Base-by-base conservation (phyloP, 2,797 vertebrate genomes). In the Nothura maculosa region DNA sequence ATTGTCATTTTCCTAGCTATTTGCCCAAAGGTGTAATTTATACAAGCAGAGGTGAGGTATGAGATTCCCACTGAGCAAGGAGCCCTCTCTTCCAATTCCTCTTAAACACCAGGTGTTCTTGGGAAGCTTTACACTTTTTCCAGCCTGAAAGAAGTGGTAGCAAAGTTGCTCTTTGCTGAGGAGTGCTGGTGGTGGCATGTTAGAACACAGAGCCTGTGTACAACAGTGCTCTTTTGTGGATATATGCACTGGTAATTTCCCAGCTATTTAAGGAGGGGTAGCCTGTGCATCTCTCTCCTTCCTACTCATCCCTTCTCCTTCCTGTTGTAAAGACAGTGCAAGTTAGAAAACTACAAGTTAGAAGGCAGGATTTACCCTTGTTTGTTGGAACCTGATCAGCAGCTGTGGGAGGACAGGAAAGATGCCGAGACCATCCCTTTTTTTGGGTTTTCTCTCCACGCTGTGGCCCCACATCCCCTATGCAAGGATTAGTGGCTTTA, bases 81-180 rank as follows among this genome's bases (percentile, higher is more conserved):
- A 87, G 87, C 80, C 91, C 9, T 1, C 89, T 85, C 0, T 12
- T 38, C 11, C 81, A 36, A 87, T 92, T 93, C 86, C 77, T 93
- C 79, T 70, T 79, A 81, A 64, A 24, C 60, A 91, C 66, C 70
- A 76, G 69, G 18, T 92, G 89, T 94, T 95, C 90, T 92, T 92
- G 90, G 93, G 85, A 95, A 93, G 87, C 87, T 93, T 95, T 11
- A 90, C 79, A 94, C 81, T 73, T 93, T 89, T 87, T 54, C 84
- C 93, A 91, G 67, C 89, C 89, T 82, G 93, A 87, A 94, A 82
- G 87, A 92, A 94, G 89, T 16, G 5, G 84, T 85, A 94, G 89
- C 89, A 95, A 87, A 0, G 12, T 76, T 64, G 58, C 85, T 93
- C 84, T 75, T 96, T 70, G 78, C 68, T 5, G 36, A 91, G 87